Evolutionary conservation across 2,797 vertebrate species (phyloP).

Genomic region (Cyprinodon diabolis): DNA sequence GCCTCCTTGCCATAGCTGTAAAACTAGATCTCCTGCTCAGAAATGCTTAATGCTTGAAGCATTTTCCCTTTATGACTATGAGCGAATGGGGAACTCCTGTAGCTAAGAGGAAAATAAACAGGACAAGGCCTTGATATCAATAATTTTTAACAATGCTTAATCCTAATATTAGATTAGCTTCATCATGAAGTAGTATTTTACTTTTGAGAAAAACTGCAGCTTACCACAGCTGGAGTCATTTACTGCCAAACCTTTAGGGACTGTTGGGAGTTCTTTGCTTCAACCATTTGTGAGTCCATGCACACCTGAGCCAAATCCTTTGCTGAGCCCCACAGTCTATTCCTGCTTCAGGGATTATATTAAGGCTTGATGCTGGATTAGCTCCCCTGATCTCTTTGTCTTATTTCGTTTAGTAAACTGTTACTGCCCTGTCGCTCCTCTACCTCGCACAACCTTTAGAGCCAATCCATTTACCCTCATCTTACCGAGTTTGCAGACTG

Average conservation of each 20-base stretch:
- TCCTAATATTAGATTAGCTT: background rate
- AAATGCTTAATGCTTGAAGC: background rate
- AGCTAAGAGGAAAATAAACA: background rate
- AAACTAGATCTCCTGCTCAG: background rate
- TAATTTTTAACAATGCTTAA: background rate
- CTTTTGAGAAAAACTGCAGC: background rate
- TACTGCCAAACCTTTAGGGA: background rate
- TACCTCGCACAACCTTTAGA: slow-evolving; percentile 22
- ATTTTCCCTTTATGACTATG: background rate
- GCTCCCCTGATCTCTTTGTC: slow-evolving; percentile 56
- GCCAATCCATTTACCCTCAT: slow-evolving; percentile 4
- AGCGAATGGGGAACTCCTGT: background rate
- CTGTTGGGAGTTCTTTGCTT: background rate
- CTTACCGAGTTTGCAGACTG: background rate
- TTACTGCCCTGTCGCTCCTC: slow-evolving; percentile 37
- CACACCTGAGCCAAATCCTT: slow-evolving; percentile 48
- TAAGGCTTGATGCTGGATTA: slow-evolving; percentile 71
- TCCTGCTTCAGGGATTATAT: slow-evolving; percentile 71
- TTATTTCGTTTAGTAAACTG: slow-evolving; percentile 60
- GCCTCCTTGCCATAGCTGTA: background rate
- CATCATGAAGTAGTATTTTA: background rate
- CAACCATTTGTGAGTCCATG: background rate
- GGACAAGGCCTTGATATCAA: background rate
- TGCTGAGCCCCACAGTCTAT: slow-evolving; percentile 58
- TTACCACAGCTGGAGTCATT: background rate